Base-by-base conservation (phyloP, 37 sponge, comb jelly and placozoan species). In the Corticium candelabrum region DNA sequence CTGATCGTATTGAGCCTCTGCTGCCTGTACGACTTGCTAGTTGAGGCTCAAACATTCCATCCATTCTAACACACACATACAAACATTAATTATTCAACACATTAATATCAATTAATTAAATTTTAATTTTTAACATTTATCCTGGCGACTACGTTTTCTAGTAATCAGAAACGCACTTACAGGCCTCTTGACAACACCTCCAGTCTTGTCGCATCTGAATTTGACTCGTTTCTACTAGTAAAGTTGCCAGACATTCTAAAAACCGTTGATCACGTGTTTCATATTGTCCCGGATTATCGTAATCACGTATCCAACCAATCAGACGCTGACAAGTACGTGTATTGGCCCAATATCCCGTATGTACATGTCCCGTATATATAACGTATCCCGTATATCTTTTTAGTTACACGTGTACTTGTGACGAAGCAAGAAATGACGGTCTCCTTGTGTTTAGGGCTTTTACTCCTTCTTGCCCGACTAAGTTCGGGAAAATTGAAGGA, bases 401-500 rank as follows among this genome's bases (percentile, higher is more conserved):
- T 27, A 50, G 15, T 50, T 50, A 50, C 62, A 50, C 62, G 62
- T 50, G 62, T 50, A 50, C 62, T 50, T 50, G 21, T 11, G n/a
- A n/a, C n/a, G n/a, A n/a, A n/a, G n/a, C n/a, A n/a, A n/a, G n/a
- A n/a, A n/a, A n/a, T n/a, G n/a, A n/a, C 56, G 56, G 11, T 43
- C 56, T 43, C 11, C 56, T 43, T 43, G 11, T 43, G 5, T 43
- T 43, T 11, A 43, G 56, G 5, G 11, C 11, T 11, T 43, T 43
- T 11, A 11, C 56, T 21, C 11, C 5, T 27, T 27, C 34, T 70
- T 27, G 31, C 7, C 4, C 5, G 27, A 34, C 15, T 76, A 76
- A 38, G 4, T 35, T 38, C 38, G 21, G 79, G 56, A 4, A 93
- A 93, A 57, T 81, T 91, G 69, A 85, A 85, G 69, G 86, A 82